Base-by-base conservation (phyloP, 2,113 vertebrate genomes). In the Probosciger aterrimus region DNA sequence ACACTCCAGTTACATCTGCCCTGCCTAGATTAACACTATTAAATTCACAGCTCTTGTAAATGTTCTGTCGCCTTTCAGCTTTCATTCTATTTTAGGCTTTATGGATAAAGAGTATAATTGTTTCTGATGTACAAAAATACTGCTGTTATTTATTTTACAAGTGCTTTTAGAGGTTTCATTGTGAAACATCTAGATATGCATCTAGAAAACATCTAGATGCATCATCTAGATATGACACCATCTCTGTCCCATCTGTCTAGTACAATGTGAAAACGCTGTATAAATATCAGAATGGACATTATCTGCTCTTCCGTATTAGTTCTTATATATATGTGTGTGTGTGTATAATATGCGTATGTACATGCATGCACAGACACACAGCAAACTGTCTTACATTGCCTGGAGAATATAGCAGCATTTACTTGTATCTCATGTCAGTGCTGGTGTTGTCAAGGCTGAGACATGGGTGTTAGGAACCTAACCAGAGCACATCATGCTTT, bases 401-500 rank as follows among this genome's bases (percentile, higher is more conserved):
- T 43, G 52, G 33, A 43, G 30, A 55, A 39, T 18, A 5, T 3
- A 47, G 11, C 47, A 43, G 33, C 23, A 16, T 67, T 55, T 53
- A 14, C 18, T 81, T 43, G 11, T 46, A 35, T 57, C 46, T 83
- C 47, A 23, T 6, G 16, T 52, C 57, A 27, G 7, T 4, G 14
- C 3, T 90, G 65, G 14, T 57, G 71, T 46, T 88, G 17, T 22
- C 30, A 63, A 25, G 30, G 20, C 53, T 33, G 67, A 63, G 73
- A 41, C 37, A 11, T 2, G 10, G 31, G 11, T 31, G 46, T 59
- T 88, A 67, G 74, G 53, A 62, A 9, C 25, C 14, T 6, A 14
- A 17, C 14, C 75, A 41, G 30, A 64, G 57, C 43, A 17, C 23
- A 1, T 0, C 1, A 2, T 19, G 35, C 4, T 31, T 53, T 77